A percentile compares a stretch with the other conserved stretches of the same genome.
These are phyloP conservation scores for Epicampocera succincta DNA, from an alignment of 2,888 invertebrate genomes.

Conservation along the genomic window DNA sequence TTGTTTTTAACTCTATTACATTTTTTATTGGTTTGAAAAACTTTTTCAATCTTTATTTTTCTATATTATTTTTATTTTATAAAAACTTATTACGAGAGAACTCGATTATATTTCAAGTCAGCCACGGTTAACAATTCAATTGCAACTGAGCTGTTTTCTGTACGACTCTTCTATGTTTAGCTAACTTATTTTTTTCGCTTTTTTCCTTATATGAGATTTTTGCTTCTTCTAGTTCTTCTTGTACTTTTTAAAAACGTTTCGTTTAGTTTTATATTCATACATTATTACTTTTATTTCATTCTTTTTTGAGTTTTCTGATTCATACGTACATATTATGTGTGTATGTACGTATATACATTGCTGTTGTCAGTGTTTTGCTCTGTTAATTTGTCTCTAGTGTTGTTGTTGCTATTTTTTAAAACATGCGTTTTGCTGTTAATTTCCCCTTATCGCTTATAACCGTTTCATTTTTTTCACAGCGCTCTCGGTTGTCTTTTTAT, in stretches of 20 bases:
- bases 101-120: conserved; percentile 73
- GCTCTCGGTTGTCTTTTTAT: neutral
- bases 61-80: conserved; percentile 42
- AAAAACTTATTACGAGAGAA: conserved; percentile 55
- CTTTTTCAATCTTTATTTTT: conserved; percentile 22
- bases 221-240: conserved; percentile 38
- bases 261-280: conserved; percentile 7
- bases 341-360: neutral
- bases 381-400: conserved; percentile 36
- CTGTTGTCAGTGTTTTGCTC: conserved; percentile 29
- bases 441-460: conserved; percentile 57
- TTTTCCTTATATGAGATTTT: conserved; percentile 51
- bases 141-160: conserved; percentile 75
- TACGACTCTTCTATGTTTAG: conserved; percentile 70
- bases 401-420: conserved; percentile 36
- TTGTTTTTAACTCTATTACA: conserved; percentile 31
- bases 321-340: no score
- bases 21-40: conserved; percentile 30
- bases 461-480: conserved; percentile 41
- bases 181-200: conserved; percentile 77
- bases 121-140: conserved; percentile 77
- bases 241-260: conserved; percentile 37
- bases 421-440: conserved; percentile 44
- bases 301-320: conserved; percentile 5
- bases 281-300: conserved; percentile 14